A percentile compares a stretch with the other conserved stretches of the same genome.
phyloP scores from a whole-genome alignment of 1,140 invertebrate species.

The Pseudomyrmex cubaensis region DNA sequence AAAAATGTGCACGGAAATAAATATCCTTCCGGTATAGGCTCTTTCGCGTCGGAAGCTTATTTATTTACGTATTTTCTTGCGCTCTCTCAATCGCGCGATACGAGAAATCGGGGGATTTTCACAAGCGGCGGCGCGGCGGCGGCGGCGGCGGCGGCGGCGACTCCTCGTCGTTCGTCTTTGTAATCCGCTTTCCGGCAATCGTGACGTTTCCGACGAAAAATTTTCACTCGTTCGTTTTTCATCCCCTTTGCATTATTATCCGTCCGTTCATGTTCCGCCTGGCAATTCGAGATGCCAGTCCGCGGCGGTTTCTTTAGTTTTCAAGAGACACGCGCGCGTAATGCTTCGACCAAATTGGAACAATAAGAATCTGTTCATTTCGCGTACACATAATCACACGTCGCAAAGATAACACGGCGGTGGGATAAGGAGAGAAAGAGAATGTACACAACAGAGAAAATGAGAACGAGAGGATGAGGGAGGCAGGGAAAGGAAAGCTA shows the following conservation, averaged over 20 bases:
- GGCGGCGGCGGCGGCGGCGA: too few relatives aligned
- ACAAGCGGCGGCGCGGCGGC: slow-evolving; percentile 1
- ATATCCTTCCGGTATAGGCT: not conserved
- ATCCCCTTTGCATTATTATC: slow-evolving; percentile 46
- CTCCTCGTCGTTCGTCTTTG: slow-evolving; percentile 41
- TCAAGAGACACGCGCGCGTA: not conserved
- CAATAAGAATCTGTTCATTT: slow-evolving; percentile 37
- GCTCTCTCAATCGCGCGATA: slow-evolving; percentile 46
- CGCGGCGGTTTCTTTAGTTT: slow-evolving; percentile 10
- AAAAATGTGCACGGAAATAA: not conserved
- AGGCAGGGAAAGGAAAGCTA: not conserved
- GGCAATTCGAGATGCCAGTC: slow-evolving; percentile 24
- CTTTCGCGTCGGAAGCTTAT: not conserved
- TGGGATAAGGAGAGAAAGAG: too few relatives aligned
- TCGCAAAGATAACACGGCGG: too few relatives aligned
- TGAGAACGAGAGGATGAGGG: slow-evolving; percentile 2
- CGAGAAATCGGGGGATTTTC: slow-evolving; percentile 47
- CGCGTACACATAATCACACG: too few relatives aligned
- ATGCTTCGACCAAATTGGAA: slow-evolving; percentile 24
- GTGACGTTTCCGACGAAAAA: slow-evolving; percentile 51
- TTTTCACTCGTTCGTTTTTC: slow-evolving; percentile 54
- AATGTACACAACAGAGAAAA: too few relatives aligned
- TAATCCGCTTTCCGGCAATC: slow-evolving; percentile 60
- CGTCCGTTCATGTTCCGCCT: slow-evolving; percentile 40
- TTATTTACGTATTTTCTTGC: slow-evolving; percentile 50